These are phyloP conservation scores for Odontamblyopus lacepedii DNA, from an alignment of 2,797 vertebrate genomes.

Conservation along the genomic window DNA sequence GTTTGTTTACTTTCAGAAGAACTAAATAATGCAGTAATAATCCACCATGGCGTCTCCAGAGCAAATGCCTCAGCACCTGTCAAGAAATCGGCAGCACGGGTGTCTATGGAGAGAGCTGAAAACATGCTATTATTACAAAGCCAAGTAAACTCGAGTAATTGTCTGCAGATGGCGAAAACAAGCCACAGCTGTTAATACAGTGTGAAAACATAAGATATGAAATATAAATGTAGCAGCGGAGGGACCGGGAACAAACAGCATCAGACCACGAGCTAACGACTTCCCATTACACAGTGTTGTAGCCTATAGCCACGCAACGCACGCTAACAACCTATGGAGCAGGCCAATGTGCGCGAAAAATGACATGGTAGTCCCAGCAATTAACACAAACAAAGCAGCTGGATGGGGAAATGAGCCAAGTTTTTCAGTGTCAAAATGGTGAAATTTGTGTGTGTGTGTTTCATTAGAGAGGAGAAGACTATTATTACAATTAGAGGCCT, in stretches of 20 bases:
- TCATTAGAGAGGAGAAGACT: background rate
- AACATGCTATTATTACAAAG: slow-evolving; percentile 81
- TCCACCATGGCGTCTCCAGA: slow-evolving; percentile 75
- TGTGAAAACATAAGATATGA: slow-evolving; percentile 81
- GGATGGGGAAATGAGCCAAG: slow-evolving; percentile 25
- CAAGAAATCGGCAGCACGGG: slow-evolving; percentile 72
- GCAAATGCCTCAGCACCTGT: slow-evolving; percentile 81
- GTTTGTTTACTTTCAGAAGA: slow-evolving; percentile 80
- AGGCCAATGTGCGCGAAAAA: slow-evolving; percentile 41
- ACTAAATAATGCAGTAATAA: slow-evolving; percentile 83
- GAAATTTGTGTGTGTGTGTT: background rate
- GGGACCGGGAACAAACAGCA: slow-evolving; percentile 76
- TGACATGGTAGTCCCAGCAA: slow-evolving; percentile 45
- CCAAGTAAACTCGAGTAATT: slow-evolving; percentile 81
- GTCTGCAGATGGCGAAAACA: slow-evolving; percentile 84
- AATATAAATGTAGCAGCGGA: slow-evolving; percentile 78
- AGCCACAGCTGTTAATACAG: slow-evolving; percentile 82
- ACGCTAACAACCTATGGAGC: slow-evolving; percentile 37
- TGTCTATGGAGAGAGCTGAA: slow-evolving; percentile 78
- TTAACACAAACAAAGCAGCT: slow-evolving; percentile 51
- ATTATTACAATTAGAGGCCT: background rate
- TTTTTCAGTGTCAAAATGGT: slow-evolving; percentile 16
- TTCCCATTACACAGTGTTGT: slow-evolving; percentile 69
- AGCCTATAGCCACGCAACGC: slow-evolving; percentile 64
- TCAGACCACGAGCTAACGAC: slow-evolving; percentile 73